Evolutionary conservation across 2,113 vertebrate species (phyloP), one percentile per base, ranked within the genome.

Genomic region (Otolemur garnettii): DNA sequence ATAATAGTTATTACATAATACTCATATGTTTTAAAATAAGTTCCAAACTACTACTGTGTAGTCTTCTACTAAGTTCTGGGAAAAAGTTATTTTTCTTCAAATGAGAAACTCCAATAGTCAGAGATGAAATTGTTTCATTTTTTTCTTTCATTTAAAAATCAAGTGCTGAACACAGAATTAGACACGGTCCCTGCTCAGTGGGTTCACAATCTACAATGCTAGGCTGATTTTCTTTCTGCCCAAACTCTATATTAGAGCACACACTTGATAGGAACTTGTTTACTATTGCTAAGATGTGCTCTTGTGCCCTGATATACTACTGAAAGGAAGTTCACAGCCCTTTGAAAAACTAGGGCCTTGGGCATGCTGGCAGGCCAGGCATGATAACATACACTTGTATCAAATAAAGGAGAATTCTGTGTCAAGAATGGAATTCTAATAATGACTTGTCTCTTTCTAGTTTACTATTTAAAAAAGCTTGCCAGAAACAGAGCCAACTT

Each of bases 311-410:
- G 53, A 87, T 91, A 72, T 0, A 45, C 57, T 45, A 28, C 62
- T 84, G 64, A 96, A 86, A 95, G 81, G 90, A 90, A 91, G 88
- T 94, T 91, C 95, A 94, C 15, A 93, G 53, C 90, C 38, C 87
- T 97, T 97, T 97, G 95, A 97, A 98, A 96, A 96, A 26, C 45
- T 42, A 87, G 66, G 79, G 69, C 93, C 89, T 84, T 91, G 75
- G 64, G 96, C 95, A 87, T 80, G 38, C 89, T 87, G 79, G 75
- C 71, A 96, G 91, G 83, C 75, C 72, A 96, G 71, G 71, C 64
- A 95, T 80, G 96, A 81, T 69, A 97, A 89, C n/a, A 78, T 14
- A 74, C 15, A 72, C 75, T 84, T 87, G 17, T 88, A 90, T 81
- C 55, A 83, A 94, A 97, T 83, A 92, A 92, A 90, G 78, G n/a